A percentile compares a stretch with the other conserved stretches of the same genome.
These are phyloP conservation scores for Heliconius eleuchia DNA, from an alignment of 1,140 invertebrate genomes.

Conservation along the genomic window DNA sequence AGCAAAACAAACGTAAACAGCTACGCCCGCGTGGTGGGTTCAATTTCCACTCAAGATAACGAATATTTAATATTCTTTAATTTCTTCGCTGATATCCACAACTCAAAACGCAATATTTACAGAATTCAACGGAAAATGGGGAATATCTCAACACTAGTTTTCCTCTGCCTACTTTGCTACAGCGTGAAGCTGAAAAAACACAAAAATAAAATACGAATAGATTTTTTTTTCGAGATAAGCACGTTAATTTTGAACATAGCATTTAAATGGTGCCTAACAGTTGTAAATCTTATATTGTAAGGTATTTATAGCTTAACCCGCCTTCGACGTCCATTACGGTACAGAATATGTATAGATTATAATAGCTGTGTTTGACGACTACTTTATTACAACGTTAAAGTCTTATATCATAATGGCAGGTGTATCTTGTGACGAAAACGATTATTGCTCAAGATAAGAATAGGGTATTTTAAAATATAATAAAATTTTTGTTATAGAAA, in stretches of 20 bases:
- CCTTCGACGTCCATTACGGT: not conserved
- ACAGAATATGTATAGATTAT: not conserved
- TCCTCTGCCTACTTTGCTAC: too few relatives aligned
- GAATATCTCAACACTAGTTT: too few relatives aligned
- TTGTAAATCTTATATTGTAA: constrained; percentile 2
- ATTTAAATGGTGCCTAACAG: constrained; percentile 1
- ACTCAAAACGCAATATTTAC: too few relatives aligned
- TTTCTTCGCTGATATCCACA: too few relatives aligned
- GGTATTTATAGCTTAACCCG: constrained; percentile 10
- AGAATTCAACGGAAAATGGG: too few relatives aligned
- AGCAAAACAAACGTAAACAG: too few relatives aligned
- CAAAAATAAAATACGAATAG: too few relatives aligned
- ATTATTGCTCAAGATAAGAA: constrained; percentile 4
- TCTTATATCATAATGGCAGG: constrained; percentile 11
- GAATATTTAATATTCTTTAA: too few relatives aligned
- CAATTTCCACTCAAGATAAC: not conserved
- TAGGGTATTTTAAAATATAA: not conserved
- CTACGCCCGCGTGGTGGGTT: not conserved
- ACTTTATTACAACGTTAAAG: constrained; percentile 13
- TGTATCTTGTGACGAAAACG: not conserved
- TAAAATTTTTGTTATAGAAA: too few relatives aligned
- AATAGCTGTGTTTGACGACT: constrained; percentile 3
- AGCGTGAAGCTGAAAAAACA: not conserved
- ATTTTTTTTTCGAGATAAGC: not conserved
- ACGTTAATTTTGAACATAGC: not conserved